phyloP scores from a whole-genome alignment of 2,797 vertebrate genomes.

The Chelon labrosus region DNA sequence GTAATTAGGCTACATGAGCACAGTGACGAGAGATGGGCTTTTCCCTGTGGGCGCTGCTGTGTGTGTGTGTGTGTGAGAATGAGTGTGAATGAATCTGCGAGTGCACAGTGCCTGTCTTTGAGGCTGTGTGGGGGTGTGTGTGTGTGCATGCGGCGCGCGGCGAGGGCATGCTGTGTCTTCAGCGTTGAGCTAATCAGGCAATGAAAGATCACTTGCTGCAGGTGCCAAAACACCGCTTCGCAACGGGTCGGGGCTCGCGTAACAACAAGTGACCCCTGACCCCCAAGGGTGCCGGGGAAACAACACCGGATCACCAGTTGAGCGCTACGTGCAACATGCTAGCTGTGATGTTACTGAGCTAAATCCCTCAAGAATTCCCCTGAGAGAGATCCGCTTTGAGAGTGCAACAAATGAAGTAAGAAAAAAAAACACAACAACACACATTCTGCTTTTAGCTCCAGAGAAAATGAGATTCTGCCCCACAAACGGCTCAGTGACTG shows the following conservation, averaged over 20 bases:
- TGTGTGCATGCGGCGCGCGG: conserved; percentile 16
- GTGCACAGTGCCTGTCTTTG: conserved; percentile 37
- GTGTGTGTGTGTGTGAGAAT: conserved; percentile 59
- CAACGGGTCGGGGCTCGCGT: conserved; percentile 48
- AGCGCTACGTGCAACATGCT: conserved; percentile 36
- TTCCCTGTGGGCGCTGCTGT: conserved; percentile 75
- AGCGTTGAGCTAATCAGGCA: conserved; percentile 71
- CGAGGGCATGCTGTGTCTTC: conserved; percentile 56
- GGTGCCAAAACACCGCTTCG: conserved; percentile 75
- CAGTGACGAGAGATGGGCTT: conserved; percentile 80
- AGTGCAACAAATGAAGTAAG: conserved; percentile 22
- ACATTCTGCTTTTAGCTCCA: conserved; percentile 47
- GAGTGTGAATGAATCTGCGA: conserved; percentile 68
- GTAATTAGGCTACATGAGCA: conserved; percentile 86
- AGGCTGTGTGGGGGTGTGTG: conserved; percentile 31
- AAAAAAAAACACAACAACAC: conserved; percentile 28
- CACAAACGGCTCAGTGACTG: conserved; percentile 50
- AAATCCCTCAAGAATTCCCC: conserved; percentile 24
- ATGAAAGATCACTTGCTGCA: conserved; percentile 73
- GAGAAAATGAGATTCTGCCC: conserved; percentile 58
- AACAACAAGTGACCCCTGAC: conserved; percentile 70
- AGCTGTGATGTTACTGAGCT: conserved; percentile 24
- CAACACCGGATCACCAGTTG: conserved; percentile 50
- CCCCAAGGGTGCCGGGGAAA: conserved; percentile 45
- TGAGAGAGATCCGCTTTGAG: conserved; percentile 17